Conservation (phyloP, 2,888 invertebrate genomes). For the Acrobasis repandana region DNA sequence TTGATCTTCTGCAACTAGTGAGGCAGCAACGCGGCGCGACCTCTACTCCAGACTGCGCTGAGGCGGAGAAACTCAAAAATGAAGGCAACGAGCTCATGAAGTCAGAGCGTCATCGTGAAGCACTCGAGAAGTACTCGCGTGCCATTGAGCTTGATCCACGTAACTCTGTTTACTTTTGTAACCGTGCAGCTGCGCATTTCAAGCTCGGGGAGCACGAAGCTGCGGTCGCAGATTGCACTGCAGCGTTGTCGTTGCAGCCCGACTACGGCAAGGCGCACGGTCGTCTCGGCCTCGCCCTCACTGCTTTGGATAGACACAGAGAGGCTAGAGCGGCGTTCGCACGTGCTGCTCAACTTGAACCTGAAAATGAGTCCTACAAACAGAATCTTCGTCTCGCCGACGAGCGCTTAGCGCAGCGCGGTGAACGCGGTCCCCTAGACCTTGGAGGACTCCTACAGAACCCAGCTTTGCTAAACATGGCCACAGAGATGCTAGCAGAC, state of each 20-base stretch:
- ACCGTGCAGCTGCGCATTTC: constrained; percentile 97
- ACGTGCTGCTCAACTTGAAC: constrained; percentile 94
- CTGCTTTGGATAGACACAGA: constrained; percentile 90
- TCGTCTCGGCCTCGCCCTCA: constrained; percentile 93
- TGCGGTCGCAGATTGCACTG: constrained; percentile 95
- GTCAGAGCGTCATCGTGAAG: constrained; percentile 89
- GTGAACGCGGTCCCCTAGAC: constrained; percentile 84
- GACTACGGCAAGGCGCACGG: constrained; percentile 98
- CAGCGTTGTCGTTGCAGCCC: constrained; percentile 94
- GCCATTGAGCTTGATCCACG: constrained; percentile 93
- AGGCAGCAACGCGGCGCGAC: constrained; percentile 43
- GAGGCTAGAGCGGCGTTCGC: constrained; percentile 94
- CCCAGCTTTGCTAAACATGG: constrained; percentile 92
- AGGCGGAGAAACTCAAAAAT: constrained; percentile 93
- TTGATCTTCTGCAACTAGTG: constrained; percentile 63
- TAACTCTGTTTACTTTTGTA: constrained; percentile 98
- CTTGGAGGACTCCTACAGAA: constrained; percentile 88
- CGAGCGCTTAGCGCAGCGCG: constrained; percentile 85
- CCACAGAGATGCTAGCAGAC: constrained; percentile 92
- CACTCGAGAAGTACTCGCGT: constrained; percentile 92
- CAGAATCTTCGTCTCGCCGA: constrained; percentile 93
- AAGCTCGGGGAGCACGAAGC: constrained; percentile 92
- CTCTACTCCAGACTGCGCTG: constrained; percentile 69
- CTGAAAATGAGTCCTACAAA: constrained; percentile 94
- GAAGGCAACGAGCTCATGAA: constrained; percentile 96